These are phyloP conservation scores for Donacobius atricapilla DNA, from an alignment of 2,113 vertebrate species.

Conservation along the genomic window DNA sequence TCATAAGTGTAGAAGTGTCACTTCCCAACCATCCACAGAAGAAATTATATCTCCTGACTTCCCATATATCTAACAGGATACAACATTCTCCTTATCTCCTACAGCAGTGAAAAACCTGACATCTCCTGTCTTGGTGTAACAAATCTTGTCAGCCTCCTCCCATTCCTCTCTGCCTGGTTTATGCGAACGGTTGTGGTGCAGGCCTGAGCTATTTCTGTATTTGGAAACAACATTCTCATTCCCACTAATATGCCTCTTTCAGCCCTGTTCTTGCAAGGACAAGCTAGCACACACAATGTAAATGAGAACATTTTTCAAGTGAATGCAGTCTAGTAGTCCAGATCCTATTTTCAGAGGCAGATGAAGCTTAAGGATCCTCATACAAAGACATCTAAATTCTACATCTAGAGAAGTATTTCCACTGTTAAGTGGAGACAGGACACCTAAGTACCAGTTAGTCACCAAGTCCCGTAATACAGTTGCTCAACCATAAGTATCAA, in stretches of 20 bases:
- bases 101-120: neutral
- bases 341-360: neutral
- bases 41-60: neutral
- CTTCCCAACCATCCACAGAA: neutral
- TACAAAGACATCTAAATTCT: neutral
- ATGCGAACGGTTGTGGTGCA: accelerated
- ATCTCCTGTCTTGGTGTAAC: neutral
- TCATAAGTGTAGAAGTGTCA: neutral
- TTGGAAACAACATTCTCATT: neutral
- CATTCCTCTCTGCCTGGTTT: neutral
- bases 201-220: neutral
- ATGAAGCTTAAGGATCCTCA: neutral
- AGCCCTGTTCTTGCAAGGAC: neutral
- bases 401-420: neutral
- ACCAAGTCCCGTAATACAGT: neutral
- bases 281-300: neutral
- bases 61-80: neutral
- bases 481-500: accelerated
- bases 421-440: neutral
- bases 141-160: neutral
- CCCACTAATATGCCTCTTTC: neutral
- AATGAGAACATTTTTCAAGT: neutral
- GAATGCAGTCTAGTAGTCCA: neutral
- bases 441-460: neutral
- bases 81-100: neutral